These are phyloP conservation scores for Apodemia mormo DNA, from an alignment of 2,888 invertebrate genomes.

Conservation along the genomic window DNA sequence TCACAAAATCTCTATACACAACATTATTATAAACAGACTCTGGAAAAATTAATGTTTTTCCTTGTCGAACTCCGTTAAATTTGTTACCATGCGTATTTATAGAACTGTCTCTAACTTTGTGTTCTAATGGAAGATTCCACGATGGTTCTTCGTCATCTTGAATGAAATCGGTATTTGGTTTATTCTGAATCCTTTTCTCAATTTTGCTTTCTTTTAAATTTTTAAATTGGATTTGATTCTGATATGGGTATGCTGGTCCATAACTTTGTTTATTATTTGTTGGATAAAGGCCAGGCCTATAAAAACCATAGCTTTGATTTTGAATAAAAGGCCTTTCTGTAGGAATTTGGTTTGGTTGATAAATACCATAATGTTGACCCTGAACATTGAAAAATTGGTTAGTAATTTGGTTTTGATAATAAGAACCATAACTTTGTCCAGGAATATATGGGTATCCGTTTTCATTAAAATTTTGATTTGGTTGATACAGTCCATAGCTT, in stretches of 20 bases:
- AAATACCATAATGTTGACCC: slow-evolving; percentile 33
- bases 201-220: slow-evolving; percentile 40
- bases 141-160: slow-evolving; percentile 42
- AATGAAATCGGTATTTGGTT: slow-evolving; percentile 39
- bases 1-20: slow-evolving; percentile 12
- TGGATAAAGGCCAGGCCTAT: slow-evolving; percentile 1
- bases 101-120: slow-evolving; percentile 19
- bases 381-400: slow-evolving; percentile 30
- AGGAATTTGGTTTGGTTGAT: slow-evolving; percentile 32
- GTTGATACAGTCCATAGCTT: slow-evolving; percentile 41
- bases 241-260: slow-evolving; percentile 46
- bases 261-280: slow-evolving; percentile 41
- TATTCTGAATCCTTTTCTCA: slow-evolving; percentile 64
- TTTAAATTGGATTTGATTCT: background rate
- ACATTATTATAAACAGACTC: slow-evolving; percentile 25
- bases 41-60: background rate
- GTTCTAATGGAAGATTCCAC: slow-evolving; percentile 57
- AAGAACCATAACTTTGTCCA: slow-evolving; percentile 41
- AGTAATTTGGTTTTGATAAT: slow-evolving; percentile 35
- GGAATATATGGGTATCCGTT: background rate
- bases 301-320: slow-evolving; percentile 31
- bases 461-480: slow-evolving; percentile 21
- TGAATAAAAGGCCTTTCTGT: slow-evolving; percentile 21
- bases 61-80: slow-evolving; percentile 22
- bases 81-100: slow-evolving; percentile 27